Conservation (phyloP, 2,113 vertebrate genomes). For the Oenanthe oenanthe region DNA sequence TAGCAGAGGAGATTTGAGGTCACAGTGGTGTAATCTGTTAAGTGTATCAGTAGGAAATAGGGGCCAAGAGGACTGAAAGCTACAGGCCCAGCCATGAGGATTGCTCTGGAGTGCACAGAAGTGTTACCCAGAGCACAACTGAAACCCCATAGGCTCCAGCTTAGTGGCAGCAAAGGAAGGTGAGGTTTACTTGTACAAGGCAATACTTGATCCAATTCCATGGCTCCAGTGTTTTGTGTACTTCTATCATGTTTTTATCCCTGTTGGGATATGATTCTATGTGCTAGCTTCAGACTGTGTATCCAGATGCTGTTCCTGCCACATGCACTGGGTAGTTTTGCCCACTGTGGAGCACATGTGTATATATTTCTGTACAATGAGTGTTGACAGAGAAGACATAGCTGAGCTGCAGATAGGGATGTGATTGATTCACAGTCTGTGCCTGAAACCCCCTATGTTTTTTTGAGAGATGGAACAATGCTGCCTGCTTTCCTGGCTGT, state of each 20-base stretch:
- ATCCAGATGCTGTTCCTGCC: background rate
- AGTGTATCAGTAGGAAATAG: background rate
- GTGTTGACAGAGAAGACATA: background rate
- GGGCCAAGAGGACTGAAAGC: background rate
- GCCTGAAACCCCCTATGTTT: background rate
- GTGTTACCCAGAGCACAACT: background rate
- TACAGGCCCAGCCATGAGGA: background rate
- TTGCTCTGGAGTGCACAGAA: background rate
- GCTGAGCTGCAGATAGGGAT: background rate
- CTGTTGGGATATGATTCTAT: background rate
- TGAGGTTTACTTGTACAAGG: background rate
- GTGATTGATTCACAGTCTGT: background rate
- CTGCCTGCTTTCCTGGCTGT: background rate
- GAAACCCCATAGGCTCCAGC: background rate
- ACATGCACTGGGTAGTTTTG: background rate
- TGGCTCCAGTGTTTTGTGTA: background rate
- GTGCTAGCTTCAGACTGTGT: background rate
- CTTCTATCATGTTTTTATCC: background rate
- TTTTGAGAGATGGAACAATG: background rate
- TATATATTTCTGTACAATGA: background rate
- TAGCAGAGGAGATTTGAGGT: conserved; percentile 10
- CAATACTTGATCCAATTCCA: background rate
- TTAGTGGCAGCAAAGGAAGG: background rate
- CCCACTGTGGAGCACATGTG: fast-evolving
- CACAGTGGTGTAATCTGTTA: background rate